phyloP scores from a whole-genome alignment of 2,888 invertebrate genomes.

The Caenorhabditis sulstoni region DNA sequence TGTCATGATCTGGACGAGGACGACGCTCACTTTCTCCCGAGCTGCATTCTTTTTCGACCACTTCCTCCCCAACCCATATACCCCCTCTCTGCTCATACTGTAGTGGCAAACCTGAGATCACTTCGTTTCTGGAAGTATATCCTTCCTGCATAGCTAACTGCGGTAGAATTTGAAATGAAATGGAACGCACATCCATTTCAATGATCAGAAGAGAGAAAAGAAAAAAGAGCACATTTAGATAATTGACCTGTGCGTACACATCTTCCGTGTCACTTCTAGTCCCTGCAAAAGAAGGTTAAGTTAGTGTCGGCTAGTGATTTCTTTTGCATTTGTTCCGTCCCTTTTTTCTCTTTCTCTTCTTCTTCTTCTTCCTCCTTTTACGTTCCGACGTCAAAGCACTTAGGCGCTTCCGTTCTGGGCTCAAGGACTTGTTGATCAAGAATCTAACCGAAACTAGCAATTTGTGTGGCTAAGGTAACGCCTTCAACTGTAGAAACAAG shows the following conservation, averaged over 20 bases:
- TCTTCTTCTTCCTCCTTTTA: neutral
- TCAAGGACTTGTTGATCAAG: conserved; percentile 1
- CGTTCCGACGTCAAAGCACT: conserved; percentile 34
- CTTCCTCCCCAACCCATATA: neutral
- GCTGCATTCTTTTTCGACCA: neutral
- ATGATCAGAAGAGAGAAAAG: too few relatives aligned
- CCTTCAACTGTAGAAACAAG: neutral
- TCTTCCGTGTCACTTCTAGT: too few relatives aligned
- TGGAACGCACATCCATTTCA: too few relatives aligned
- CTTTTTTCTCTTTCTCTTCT: conserved; percentile 16
- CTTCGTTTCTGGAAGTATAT: too few relatives aligned
- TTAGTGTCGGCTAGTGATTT: neutral
- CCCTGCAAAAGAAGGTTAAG: neutral
- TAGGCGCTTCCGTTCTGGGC: conserved; percentile 19
- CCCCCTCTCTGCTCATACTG: too few relatives aligned
- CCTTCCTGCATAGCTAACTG: neutral
- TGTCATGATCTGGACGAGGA: conserved; percentile 28
- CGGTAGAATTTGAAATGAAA: too few relatives aligned
- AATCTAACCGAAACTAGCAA: neutral
- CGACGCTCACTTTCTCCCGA: neutral
- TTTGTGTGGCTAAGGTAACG: neutral
- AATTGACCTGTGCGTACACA: too few relatives aligned
- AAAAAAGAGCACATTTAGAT: too few relatives aligned
- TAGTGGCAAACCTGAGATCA: too few relatives aligned
- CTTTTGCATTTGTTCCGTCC: conserved; percentile 3